Percentiles rank a stretch among this genome's conserved stretches.
Evolutionary conservation across 2,113 vertebrate species (phyloP).

Genomic region (Tenrec ecaudatus): DNA sequence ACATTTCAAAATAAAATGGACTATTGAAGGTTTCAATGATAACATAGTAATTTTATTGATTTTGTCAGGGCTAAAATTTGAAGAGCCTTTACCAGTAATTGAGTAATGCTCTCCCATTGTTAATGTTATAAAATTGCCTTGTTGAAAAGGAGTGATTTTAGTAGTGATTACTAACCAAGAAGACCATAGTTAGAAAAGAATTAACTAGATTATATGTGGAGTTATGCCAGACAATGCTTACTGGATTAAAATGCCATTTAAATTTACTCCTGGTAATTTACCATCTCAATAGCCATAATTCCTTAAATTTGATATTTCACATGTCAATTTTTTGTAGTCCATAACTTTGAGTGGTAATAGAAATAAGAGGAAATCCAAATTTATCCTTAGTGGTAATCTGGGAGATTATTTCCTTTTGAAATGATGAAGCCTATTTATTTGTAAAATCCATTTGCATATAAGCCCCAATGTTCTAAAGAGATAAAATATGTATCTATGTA

Average conservation of each 20-base stretch:
- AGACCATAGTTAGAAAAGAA: constrained; percentile 48
- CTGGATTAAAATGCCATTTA: constrained; percentile 37
- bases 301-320: constrained; percentile 21
- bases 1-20: constrained; percentile 65
- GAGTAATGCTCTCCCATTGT: constrained; percentile 10
- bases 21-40: constrained; percentile 62
- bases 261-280: constrained; percentile 45
- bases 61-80: constrained; percentile 62
- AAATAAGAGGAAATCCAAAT: constrained; percentile 25
- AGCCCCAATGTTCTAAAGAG: background rate
- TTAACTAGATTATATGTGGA: constrained; percentile 3
- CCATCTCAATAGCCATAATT: background rate
- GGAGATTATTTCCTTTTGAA: constrained; percentile 21
- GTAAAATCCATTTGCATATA: constrained; percentile 18
- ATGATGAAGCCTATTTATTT: background rate
- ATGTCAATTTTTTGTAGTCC: constrained; percentile 34
- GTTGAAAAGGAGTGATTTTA: constrained; percentile 46
- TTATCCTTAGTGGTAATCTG: background rate
- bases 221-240: constrained; percentile 28
- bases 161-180: constrained; percentile 65
- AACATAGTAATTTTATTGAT: constrained; percentile 61
- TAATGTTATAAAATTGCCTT: constrained; percentile 52
- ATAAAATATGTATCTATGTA: constrained; percentile 3
- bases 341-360: constrained; percentile 10
- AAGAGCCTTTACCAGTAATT: background rate